phyloP scores from a whole-genome alignment of 2,888 invertebrate genomes.

The Sisyra nigra region DNA sequence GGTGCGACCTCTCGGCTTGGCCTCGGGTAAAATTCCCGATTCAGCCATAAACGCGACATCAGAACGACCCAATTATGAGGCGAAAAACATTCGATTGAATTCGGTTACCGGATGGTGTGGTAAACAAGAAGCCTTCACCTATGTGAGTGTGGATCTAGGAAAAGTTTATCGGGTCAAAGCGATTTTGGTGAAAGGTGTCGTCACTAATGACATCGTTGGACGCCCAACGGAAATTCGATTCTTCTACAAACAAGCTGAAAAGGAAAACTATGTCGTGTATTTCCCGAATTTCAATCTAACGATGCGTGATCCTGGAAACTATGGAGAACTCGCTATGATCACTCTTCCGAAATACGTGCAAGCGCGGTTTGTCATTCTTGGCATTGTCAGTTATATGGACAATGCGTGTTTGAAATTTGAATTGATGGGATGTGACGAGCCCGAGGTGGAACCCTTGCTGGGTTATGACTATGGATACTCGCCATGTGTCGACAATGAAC shows the following conservation, averaged over 20 bases:
- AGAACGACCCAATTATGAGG: constrained; percentile 83
- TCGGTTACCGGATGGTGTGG: constrained; percentile 94
- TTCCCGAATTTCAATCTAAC: constrained; percentile 93
- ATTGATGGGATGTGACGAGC: constrained; percentile 89
- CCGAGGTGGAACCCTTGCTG: constrained; percentile 61
- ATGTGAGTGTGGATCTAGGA: constrained; percentile 88
- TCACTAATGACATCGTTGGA: constrained; percentile 88
- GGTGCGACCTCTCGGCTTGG: constrained; percentile 76
- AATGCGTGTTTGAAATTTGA: constrained; percentile 94
- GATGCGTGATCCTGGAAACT: constrained; percentile 91
- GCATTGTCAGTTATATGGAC: constrained; percentile 92
- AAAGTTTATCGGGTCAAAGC: constrained; percentile 86
- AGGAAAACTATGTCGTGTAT: constrained; percentile 89
- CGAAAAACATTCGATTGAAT: constrained; percentile 72
- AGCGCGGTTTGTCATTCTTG: constrained; percentile 84
- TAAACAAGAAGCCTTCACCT: constrained; percentile 92
- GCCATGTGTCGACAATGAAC: constrained; percentile 85
- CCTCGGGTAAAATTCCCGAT: constrained; percentile 85
- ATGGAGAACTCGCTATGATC: constrained; percentile 92
- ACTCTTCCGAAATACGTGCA: constrained; percentile 86
- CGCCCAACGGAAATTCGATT: constrained; percentile 92
- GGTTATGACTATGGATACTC: constrained; percentile 90
- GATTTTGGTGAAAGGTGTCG: constrained; percentile 84
- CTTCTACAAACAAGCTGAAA: constrained; percentile 90
- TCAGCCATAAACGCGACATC: constrained; percentile 92